Conservation (phyloP, 1,140 invertebrate genomes). For the Melipona quadrifasciata region DNA sequence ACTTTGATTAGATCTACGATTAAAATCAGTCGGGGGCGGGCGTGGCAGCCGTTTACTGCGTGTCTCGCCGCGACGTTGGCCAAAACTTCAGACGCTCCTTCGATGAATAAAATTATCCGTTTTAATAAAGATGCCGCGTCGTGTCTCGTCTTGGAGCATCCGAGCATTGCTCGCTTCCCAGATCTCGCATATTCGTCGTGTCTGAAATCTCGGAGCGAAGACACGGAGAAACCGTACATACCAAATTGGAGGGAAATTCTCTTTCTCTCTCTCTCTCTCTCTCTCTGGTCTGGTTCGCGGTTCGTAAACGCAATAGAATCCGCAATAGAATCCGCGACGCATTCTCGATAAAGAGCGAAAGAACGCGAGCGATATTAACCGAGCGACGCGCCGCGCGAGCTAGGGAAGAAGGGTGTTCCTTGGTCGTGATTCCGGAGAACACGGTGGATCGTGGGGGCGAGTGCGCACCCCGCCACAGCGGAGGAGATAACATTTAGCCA, state of each 20-base stretch:
- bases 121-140: constrained; percentile 24
- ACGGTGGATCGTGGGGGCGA: constrained; percentile 1
- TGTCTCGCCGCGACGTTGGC: not conserved
- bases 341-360: constrained; percentile 40
- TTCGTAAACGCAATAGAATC: constrained; percentile 57
- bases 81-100: not conserved
- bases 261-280: no score
- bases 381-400: not conserved
- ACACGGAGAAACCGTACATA: not conserved
- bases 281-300: constrained; percentile 26
- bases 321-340: constrained; percentile 48
- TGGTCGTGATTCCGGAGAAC: constrained; percentile 16
- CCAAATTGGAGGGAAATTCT: not conserved
- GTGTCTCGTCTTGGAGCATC: not conserved
- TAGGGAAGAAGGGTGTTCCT: not conserved
- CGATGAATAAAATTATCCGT: constrained; percentile 24
- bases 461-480: constrained; percentile 16
- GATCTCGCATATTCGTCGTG: constrained; percentile 34
- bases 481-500: constrained; percentile 75
- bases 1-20: constrained; percentile 58
- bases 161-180: not conserved
- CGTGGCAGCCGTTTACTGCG: not conserved
- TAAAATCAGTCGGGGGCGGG: constrained; percentile 20
- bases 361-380: constrained; percentile 52
- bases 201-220: constrained; percentile 30